Conservation (phyloP, 2,888 invertebrate genomes). For the Phorcus lineatus region DNA sequence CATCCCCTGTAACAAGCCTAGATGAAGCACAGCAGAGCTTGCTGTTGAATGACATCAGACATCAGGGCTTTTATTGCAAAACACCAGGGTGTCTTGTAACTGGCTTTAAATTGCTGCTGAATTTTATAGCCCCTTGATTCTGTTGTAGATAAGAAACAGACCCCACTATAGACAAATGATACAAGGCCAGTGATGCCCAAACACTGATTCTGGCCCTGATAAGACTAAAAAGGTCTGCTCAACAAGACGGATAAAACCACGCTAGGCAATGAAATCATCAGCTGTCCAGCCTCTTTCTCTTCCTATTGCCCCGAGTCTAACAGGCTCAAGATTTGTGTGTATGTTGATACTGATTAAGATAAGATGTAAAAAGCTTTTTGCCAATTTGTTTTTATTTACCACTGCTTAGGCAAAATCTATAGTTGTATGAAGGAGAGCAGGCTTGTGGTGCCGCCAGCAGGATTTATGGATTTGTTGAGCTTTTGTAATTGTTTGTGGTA, state of each 20-base stretch:
- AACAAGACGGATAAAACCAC: not conserved
- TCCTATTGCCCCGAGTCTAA: too few species aligned
- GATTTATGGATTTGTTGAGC: too few species aligned
- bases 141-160: conserved; percentile 1
- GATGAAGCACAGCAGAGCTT: not conserved
- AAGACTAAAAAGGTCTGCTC: not conserved
- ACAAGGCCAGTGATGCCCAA: too few species aligned
- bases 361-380: too few species aligned
- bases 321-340: too few species aligned
- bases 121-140: not conserved
- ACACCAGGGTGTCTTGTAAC: not conserved
- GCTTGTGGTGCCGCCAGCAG: too few species aligned
- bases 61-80: conserved; percentile 5
- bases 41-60: not conserved
- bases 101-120: not conserved
- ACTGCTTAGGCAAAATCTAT: too few species aligned
- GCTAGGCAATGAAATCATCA: not conserved
- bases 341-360: too few species aligned
- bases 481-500: too few species aligned
- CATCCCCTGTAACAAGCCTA: not conserved
- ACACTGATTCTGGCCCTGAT: not conserved
- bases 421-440: too few species aligned
- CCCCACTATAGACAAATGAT: not conserved
- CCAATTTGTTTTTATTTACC: too few species aligned
- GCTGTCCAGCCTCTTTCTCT: too few species aligned